A percentile compares a stretch with the other conserved stretches of the same genome.
phyloP scores from a whole-genome alignment of 2,888 invertebrate genomes.

The Raillietiella orientalis region DNA sequence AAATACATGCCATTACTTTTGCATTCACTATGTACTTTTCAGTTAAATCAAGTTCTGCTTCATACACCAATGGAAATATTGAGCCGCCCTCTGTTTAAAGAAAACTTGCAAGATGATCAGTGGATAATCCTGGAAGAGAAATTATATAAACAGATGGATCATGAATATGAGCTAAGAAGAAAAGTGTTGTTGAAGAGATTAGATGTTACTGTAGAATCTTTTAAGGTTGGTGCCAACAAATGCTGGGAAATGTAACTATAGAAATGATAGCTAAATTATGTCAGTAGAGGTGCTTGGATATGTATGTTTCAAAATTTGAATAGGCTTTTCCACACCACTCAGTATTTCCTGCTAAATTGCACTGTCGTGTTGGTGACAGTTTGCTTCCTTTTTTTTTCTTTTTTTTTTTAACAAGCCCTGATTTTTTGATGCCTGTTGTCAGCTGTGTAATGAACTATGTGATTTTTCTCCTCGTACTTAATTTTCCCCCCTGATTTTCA shows the following conservation, averaged over 20 bases:
- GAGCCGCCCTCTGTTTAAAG: constrained; percentile 39
- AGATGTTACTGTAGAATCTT: constrained; percentile 87
- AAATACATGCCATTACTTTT: constrained; percentile 9
- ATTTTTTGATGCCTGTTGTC: too few species aligned
- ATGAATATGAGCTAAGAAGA: constrained; percentile 48
- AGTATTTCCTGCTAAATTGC: constrained; percentile 2
- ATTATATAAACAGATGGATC: constrained; percentile 34
- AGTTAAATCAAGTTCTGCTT: constrained; percentile 12
- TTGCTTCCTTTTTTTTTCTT: background rate
- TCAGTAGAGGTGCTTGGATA: background rate
- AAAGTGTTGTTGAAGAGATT: constrained; percentile 63
- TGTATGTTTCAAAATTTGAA: background rate
- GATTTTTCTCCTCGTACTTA: too few species aligned
- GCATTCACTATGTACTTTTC: constrained; percentile 25
- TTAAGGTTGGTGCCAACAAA: constrained; percentile 25
- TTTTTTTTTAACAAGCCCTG: too few species aligned
- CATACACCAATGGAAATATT: constrained; percentile 20
- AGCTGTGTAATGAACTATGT: too few species aligned
- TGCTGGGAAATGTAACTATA: background rate
- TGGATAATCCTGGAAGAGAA: constrained; percentile 39
- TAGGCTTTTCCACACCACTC: constrained; percentile 2
- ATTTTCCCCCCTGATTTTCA: too few species aligned
- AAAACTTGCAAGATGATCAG: constrained; percentile 36
- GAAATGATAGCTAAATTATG: background rate
- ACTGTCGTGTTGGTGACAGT: background rate